Evolutionary conservation across 2,113 vertebrate species (phyloP).

Genomic region (Actinemys pallida): DNA sequence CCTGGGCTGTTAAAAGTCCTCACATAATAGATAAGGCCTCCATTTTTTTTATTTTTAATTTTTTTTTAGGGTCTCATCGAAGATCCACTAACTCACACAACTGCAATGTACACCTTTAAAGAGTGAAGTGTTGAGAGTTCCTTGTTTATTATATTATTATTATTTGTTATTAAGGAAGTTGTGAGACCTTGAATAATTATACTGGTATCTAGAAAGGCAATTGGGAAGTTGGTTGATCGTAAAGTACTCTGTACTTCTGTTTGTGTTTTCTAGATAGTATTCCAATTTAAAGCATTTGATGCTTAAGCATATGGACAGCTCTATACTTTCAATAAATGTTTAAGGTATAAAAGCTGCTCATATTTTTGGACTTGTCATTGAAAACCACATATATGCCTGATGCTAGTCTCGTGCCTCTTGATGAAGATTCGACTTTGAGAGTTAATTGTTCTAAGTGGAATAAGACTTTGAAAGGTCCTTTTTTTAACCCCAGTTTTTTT

Average conservation of each 20-base stretch:
- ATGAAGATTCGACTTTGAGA: conserved; percentile 4
- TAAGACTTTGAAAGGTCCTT: conserved; percentile 31
- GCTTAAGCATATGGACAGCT: not conserved
- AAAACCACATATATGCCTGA: not conserved
- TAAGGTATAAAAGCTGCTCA: not conserved
- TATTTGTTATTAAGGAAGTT: not conserved
- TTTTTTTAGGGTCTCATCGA: not conserved
- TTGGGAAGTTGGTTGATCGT: not conserved
- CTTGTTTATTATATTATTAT: not conserved
- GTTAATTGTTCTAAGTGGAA: not conserved
- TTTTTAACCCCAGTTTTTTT: not conserved
- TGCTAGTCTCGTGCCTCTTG: not conserved
- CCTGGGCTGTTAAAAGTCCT: not conserved
- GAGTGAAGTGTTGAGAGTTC: not conserved
- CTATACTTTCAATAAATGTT: not conserved
- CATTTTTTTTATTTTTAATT: too few relatives aligned
- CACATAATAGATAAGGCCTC: not conserved
- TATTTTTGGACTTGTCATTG: not conserved
- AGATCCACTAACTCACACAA: not conserved
- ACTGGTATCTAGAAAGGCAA: not conserved
- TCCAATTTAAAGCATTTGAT: not conserved
- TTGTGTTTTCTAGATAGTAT: not conserved
- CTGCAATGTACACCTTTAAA: not conserved
- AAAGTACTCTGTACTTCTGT: not conserved
- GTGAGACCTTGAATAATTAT: not conserved